Evolutionary conservation across 2,797 vertebrate genomes (phyloP), one percentile per base, ranked within the genome.

Genomic region (Cetoscarus ocellatus): DNA sequence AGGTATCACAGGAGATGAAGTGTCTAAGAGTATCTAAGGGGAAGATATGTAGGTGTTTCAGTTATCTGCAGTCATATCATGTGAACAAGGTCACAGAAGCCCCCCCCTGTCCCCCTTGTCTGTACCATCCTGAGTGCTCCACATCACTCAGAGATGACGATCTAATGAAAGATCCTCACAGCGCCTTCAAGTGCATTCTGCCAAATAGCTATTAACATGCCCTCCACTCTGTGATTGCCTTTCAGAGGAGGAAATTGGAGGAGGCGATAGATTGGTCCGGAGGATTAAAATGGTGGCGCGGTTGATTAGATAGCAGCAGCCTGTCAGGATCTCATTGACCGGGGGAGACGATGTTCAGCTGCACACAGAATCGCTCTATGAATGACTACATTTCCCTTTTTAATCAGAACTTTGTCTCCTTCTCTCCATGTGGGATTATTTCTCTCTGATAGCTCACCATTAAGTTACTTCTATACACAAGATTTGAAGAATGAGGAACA

Each of bases 201-300:
- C 80, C 73, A 82, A 90, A 91, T 52, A 84, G 70, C 85, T 84
- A 87, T 91, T 90, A 87, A 86, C 87, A 88, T 86, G 79, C 79
- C 68, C 76, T 82, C 67, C 65, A 68, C 63, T 81, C 58, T 68
- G 70, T 77, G 84, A 91, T 90, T 91, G 88, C 80, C 57, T 87
- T 79, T 82, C 80, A 73, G 76, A 61, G 67, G 68, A 71, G 80
- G 87, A 87, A 90, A 87, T 87, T 84, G 85, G 68, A 88, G 84
- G 65, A 79, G 84, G 82, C 84, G 57, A 72, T 88, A 83, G 82
- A 90, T 87, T 86, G 80, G 78, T 73, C 54, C 15, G 18, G 45
- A 61, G 85, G 78, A 89, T 87, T 85, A 86, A 82, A 90, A 78
- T 17, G 58, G 54, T 59, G 62, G 77, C 65, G 48, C 49, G 73